phyloP scores from a whole-genome alignment of 2,888 invertebrate genomes.

The Mystacides longicornis region DNA sequence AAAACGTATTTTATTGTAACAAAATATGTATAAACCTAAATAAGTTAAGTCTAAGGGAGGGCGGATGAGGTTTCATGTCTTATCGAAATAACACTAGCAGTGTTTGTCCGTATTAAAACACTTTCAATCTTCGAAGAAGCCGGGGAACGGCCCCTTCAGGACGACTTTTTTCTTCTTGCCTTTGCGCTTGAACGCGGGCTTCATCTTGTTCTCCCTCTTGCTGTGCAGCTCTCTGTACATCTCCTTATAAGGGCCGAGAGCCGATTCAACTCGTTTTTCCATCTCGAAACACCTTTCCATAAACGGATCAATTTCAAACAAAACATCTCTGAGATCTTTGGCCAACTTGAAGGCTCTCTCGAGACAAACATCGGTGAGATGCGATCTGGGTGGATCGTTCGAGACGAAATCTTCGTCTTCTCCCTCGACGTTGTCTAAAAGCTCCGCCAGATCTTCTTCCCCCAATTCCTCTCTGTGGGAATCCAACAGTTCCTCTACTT shows the following conservation, averaged over 20 bases:
- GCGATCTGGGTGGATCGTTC: conserved; percentile 16
- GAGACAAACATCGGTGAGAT: conserved; percentile 25
- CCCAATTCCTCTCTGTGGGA: conserved; percentile 25
- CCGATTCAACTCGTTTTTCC: conserved; percentile 23
- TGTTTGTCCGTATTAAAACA: too few relatives aligned
- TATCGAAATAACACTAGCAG: too few relatives aligned
- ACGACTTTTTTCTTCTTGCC: background rate
- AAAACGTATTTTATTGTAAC: too few relatives aligned
- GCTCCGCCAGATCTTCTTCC: conserved; percentile 27
- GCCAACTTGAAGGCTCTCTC: conserved; percentile 27
- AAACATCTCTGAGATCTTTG: conserved; percentile 27
- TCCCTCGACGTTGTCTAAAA: conserved; percentile 7
- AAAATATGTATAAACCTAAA: too few relatives aligned
- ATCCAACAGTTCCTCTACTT: conserved; percentile 26
- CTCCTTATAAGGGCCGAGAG: conserved; percentile 21
- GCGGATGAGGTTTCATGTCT: too few relatives aligned
- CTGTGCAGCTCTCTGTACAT: conserved; percentile 25
- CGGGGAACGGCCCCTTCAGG: conserved; percentile 6
- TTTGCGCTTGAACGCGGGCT: conserved; percentile 1
- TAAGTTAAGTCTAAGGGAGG: too few relatives aligned
- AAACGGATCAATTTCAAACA: conserved; percentile 27
- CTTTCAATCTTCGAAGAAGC: conserved; percentile 1
- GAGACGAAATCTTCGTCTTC: conserved; percentile 17
- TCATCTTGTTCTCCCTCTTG: conserved; percentile 10
- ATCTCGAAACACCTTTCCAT: conserved; percentile 28